Base-by-base conservation (phyloP, 2,888 invertebrate species). In the Geophilus truncorum region DNA sequence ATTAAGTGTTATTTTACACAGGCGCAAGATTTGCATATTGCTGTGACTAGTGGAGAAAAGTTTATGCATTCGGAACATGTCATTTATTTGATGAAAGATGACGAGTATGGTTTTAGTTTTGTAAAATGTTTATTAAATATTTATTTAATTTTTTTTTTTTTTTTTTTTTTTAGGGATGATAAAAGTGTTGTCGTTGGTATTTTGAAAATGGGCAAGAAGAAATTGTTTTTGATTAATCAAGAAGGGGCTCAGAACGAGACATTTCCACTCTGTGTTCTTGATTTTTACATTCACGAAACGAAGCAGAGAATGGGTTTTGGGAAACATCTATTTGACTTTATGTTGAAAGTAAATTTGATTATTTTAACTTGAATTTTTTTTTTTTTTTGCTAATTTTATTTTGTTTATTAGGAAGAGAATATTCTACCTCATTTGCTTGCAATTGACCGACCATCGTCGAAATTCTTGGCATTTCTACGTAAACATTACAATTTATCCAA, bases 361-460 rank as follows among this genome's bases (percentile, higher is more conserved):
- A 12, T 32, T 34, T 34, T 30, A 30, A 75, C 18, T 75, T 23
- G 10, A 18, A 15, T 21, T 3, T 34, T 28, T 34, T 32, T 18
- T 32, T 0, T 7, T n/a, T 18, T 32, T 15, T 75, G n/a, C n/a
- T n/a, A 34, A n/a, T 15, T 57, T 79, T 80, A 25, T 80, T 75
- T 80, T 83, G 28, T n/a, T n/a, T n/a, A 76, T 84, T 90, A 93
- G 91, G 92, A 92, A 83, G 91, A 92, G 87, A 89, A 91, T 80
- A 89, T 92, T 75, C 87, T 88, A 77, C 92, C 94, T 0, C 88
- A 91, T 2, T 92, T 93, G 86, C 88, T 97, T 84, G 97, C 98
- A 0, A 93, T 98, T 82, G 98, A 98, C 87, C 91, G 95, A 57
- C 98, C 98, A 0, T 97, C 97, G 0, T 91, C 92, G 78, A 96